A percentile compares a stretch with the other conserved stretches of the same genome.
These are phyloP conservation scores for Caenorhabditis sp. DNA, from an alignment of 2,888 invertebrate genomes.

Conservation along the genomic window DNA sequence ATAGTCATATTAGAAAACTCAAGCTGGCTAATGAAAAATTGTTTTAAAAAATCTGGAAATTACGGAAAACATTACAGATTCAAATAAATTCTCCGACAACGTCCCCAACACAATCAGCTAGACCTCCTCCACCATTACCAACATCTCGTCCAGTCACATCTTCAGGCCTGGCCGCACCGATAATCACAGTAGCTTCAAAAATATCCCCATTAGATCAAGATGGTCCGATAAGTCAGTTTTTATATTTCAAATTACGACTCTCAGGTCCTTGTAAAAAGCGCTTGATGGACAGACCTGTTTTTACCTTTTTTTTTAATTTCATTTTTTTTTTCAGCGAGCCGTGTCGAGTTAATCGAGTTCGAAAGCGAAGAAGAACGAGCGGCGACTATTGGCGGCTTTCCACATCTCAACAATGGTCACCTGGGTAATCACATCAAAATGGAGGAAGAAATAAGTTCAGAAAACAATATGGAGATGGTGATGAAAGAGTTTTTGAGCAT, in stretches of 20 bases:
- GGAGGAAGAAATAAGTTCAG: not conserved
- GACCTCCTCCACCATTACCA: conserved; percentile 21
- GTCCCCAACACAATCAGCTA: not conserved
- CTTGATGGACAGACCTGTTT: too few relatives aligned
- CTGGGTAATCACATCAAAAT: not conserved
- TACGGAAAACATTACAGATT: too few relatives aligned
- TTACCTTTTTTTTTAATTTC: too few relatives aligned
- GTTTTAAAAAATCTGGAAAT: too few relatives aligned
- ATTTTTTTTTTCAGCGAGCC: conserved; percentile 12
- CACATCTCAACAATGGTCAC: not conserved
- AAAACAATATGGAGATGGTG: not conserved
- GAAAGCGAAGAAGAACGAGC: conserved; percentile 29
- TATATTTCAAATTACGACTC: not conserved
- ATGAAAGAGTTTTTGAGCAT: conserved; percentile 20
- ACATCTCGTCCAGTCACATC: conserved; percentile 11
- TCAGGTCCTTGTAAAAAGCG: not conserved
- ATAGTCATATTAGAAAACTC: too few relatives aligned
- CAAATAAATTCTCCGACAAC: not conserved
- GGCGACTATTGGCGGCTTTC: conserved; percentile 6
- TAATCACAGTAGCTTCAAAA: conserved; percentile 8
- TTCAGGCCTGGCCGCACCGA: not conserved
- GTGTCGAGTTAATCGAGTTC: conserved; percentile 22
- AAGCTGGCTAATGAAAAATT: too few relatives aligned
- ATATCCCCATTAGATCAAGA: not conserved
- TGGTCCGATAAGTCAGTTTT: not conserved